Conservation (phyloP, 2,113 vertebrate species). For the Perognathus longimembris region DNA sequence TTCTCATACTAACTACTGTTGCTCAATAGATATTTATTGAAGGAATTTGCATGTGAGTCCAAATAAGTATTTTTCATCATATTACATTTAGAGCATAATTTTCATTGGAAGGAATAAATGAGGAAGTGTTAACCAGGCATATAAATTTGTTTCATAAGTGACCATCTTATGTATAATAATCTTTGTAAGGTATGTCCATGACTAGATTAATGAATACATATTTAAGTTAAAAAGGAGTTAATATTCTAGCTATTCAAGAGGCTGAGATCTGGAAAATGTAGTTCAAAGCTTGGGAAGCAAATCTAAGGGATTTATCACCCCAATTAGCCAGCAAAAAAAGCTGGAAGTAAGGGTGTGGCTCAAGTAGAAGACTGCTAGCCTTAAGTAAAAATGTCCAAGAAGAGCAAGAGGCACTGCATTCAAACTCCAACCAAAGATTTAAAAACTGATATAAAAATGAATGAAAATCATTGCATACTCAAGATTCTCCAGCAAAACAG, state of each 20-base stretch:
- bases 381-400: too few relatives aligned
- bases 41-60: neutral
- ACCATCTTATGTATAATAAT: neutral
- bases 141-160: conserved; percentile 44
- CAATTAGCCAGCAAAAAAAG: too few relatives aligned
- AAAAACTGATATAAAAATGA: conserved; percentile 36
- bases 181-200: neutral
- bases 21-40: neutral
- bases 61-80: conserved; percentile 36
- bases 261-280: too few relatives aligned
- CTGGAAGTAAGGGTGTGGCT: too few relatives aligned
- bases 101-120: conserved; percentile 42
- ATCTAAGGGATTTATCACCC: too few relatives aligned
- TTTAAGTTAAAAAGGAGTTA: neutral
- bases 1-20: neutral
- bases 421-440: neutral
- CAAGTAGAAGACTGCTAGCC: too few relatives aligned
- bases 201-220: neutral
- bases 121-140: conserved; percentile 6
- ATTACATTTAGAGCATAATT: conserved; percentile 3
- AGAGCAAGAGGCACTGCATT: too few relatives aligned
- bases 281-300: too few relatives aligned
- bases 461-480: neutral
- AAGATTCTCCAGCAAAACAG: neutral
- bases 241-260: too few relatives aligned